These are phyloP conservation scores for Propsilocerus akamusi DNA, from an alignment of 1,140 invertebrate genomes.

Conservation along the genomic window DNA sequence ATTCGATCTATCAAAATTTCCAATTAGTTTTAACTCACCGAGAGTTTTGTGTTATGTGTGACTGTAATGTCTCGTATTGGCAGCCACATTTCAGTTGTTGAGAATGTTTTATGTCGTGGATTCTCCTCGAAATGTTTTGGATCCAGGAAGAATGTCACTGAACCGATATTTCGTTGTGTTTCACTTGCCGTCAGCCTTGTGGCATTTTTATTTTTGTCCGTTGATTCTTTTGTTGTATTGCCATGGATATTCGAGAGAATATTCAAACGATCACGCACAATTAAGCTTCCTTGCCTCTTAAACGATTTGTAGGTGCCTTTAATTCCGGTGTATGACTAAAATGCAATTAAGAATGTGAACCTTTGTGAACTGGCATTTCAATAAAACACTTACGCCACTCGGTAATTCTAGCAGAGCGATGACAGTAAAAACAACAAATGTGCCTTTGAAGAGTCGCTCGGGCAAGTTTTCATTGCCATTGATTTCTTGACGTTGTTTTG, in stretches of 20 bases:
- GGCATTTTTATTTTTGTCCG: neutral
- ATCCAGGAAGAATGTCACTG: conserved; percentile 51
- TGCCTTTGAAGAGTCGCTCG: conserved; percentile 37
- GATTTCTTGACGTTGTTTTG: conserved; percentile 8
- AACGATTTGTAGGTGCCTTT: neutral
- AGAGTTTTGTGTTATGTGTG: neutral
- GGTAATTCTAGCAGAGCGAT: conserved; percentile 46
- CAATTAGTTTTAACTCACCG: neutral
- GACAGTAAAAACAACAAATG: conserved; percentile 51
- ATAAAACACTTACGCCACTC: conserved; percentile 14
- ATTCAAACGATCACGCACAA: neutral
- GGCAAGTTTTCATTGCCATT: conserved; percentile 12
- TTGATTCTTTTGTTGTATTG: neutral
- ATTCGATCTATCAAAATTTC: too few relatives aligned
- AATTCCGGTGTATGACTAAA: neutral
- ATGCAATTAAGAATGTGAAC: neutral
- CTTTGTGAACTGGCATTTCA: too few relatives aligned
- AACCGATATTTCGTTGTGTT: conserved; percentile 25
- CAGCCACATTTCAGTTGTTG: conserved; percentile 58
- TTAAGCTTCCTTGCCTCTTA: neutral
- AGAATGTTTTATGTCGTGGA: conserved; percentile 34
- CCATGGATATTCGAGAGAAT: neutral
- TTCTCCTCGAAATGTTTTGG: conserved; percentile 44
- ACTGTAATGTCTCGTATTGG: conserved; percentile 48
- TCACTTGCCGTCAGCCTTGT: conserved; percentile 15